phyloP scores from a whole-genome alignment of 2,797 vertebrate species.

The Prunella strophiata region DNA sequence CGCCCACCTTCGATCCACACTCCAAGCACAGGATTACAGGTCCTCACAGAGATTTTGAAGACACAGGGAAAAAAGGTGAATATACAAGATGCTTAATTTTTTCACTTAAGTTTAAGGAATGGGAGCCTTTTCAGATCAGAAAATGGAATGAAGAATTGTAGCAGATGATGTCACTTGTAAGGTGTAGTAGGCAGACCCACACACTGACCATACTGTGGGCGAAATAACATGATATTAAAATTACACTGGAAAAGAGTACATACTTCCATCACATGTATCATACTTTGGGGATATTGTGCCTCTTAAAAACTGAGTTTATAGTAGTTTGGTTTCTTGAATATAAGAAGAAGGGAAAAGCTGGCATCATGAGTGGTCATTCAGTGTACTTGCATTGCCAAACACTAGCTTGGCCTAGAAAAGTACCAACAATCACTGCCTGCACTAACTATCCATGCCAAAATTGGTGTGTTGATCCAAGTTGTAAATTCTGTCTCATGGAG shows the following conservation, averaged over 20 bases:
- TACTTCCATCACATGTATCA: fast-evolving
- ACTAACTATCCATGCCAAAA: background rate
- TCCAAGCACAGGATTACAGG: background rate
- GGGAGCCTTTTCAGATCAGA: background rate
- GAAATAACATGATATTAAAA: background rate
- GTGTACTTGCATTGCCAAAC: background rate
- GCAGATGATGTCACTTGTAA: background rate
- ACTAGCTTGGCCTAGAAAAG: background rate
- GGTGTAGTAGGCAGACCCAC: background rate
- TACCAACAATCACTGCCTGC: background rate
- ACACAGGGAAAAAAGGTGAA: background rate
- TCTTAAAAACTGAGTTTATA: background rate
- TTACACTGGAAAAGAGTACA: too few relatives aligned
- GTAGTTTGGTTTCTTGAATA: background rate
- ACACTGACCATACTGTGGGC: background rate
- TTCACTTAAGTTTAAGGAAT: background rate
- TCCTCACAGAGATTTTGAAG: background rate
- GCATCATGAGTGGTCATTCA: background rate
- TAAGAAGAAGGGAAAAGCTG: background rate
- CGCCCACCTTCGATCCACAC: background rate
- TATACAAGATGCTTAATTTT: background rate
- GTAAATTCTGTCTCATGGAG: background rate
- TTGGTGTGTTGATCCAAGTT: background rate
- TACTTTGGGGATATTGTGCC: background rate
- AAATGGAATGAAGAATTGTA: background rate